These are phyloP conservation scores for Cyprinus carpio DNA, from an alignment of 2,113 vertebrate species.

Conservation along the genomic window DNA sequence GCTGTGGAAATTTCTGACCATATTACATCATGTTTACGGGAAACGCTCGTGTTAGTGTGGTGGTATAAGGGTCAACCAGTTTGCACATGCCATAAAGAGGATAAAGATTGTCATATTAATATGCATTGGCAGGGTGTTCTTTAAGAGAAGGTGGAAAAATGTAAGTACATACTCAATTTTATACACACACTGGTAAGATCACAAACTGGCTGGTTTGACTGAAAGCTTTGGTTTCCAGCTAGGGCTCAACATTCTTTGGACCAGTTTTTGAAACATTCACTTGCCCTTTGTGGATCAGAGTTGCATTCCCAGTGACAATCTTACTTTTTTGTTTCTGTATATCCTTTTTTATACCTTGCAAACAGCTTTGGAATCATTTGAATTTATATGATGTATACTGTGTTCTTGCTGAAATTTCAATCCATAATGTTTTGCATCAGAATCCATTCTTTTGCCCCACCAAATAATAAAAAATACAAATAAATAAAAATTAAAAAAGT, in stretches of 20 bases:
- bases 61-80: conserved; percentile 58
- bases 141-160: conserved; percentile 60
- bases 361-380: not conserved
- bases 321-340: too few relatives aligned
- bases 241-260: too few relatives aligned
- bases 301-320: too few relatives aligned
- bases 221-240: not conserved
- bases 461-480: not conserved
- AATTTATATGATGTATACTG: not conserved
- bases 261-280: too few relatives aligned
- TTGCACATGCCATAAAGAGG: conserved; percentile 64
- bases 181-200: conserved; percentile 64
- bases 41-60: conserved; percentile 61
- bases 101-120: conserved; percentile 73
- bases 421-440: not conserved
- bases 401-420: not conserved
- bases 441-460: not conserved
- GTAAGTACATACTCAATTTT: conserved; percentile 55
- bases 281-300: too few relatives aligned
- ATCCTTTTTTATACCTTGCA: too few relatives aligned
- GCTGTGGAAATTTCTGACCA: conserved; percentile 61
- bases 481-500: not conserved
- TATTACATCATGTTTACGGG: conserved; percentile 67
- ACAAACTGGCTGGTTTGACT: conserved; percentile 66
- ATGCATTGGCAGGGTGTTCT: conserved; percentile 66